Base-by-base conservation (phyloP, 2,888 invertebrate genomes). In the Crocallis elinguaria region DNA sequence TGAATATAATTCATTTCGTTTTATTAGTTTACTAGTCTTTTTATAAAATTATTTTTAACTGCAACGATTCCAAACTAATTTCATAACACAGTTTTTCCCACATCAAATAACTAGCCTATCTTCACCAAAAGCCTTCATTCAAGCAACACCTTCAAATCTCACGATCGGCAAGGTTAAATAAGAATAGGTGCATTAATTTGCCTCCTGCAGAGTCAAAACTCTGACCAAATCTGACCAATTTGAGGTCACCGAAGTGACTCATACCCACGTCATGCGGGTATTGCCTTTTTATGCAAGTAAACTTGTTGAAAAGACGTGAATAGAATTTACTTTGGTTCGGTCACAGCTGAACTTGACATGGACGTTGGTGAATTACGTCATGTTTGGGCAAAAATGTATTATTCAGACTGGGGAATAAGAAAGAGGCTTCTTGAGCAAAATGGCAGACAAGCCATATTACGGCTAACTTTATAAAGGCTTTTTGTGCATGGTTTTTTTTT, bases 121-220 rank as follows among this genome's bases (percentile, higher is more conserved):
- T 38, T 48, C 43, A 35, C 35, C 45, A 36, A 43, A 33, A 41
- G 38, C 42, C 43, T 49, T 35, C 56, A 21, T 49, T 44, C 51
- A 46, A 13, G 6, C 41, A 59, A 52, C 43, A 37, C 55, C 55
- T 60, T 59, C 55, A 30, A 25, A 39, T 39, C 49, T 49, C 46
- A 58, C 51, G 50, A 30, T 52, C 13, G 39, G 37, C 62, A 57
- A 73, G 75, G 71, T 48, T 66, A 43, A 17, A 6, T 43, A 62
- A 61, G 66, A 73, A 67, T 67, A 66, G 60, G 53, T 53, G 55
- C 57, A 66, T 71, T 71, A 72, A 61, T 63, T 60, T 51, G 52
- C 51, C 61, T 55, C 48, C 55, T 51, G 55, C 37, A 53, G 49
- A 55, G 43, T 54, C 48, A 62, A 58, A 54, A 48, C 48, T 57